Base-by-base conservation (phyloP, 1,140 invertebrate species). In the Papilio aristodemus region DNA sequence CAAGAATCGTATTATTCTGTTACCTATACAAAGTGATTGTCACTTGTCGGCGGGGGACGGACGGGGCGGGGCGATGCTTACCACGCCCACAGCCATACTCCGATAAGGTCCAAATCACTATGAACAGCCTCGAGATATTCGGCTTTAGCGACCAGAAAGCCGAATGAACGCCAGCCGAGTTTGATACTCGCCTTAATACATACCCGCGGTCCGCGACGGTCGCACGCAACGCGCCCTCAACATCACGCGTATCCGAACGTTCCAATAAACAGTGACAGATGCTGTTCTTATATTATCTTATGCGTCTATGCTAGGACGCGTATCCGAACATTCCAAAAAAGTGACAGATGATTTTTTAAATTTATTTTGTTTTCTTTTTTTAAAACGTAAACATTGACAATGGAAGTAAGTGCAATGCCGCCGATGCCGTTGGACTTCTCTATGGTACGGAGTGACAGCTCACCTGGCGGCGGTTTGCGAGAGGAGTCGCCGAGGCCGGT, bases 361-460 rank as follows among this genome's bases (percentile, higher is more conserved):
- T 67, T 72, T 63, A 32, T 32, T 32, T 32, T 32, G 27, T 32
- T 32, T 32, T 32, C 27, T 32, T 32, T 32, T 32, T 32, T 77
- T 73, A 69, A 32, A 71, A 54, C 46, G 10, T 54, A 25, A 72
- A 66, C 43, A 63, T 60, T 76, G 75, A 88, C 73, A 77, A 92
- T 92, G 91, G 91, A 92, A 90, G 84, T 92, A 72, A 92, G 91
- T 90, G 86, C 91, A 19, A 91, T 92, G 89, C 87, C 90, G 60
- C 91, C 90, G 67, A 92, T 92, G 91, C 91, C 91, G 70, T 74
- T 92, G 86, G 91, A 92, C 89, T 92, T 92, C 79, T 92, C 90
- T 7, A 90, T 92, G 87, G 91, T 91, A 72, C 75, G 91, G 63
- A 90, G 70, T 67, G 82, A 81, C 22, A 81, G 80, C 17, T 86